phyloP scores from a whole-genome alignment of 2,888 invertebrate genomes.

The Nemurella pictetii region DNA sequence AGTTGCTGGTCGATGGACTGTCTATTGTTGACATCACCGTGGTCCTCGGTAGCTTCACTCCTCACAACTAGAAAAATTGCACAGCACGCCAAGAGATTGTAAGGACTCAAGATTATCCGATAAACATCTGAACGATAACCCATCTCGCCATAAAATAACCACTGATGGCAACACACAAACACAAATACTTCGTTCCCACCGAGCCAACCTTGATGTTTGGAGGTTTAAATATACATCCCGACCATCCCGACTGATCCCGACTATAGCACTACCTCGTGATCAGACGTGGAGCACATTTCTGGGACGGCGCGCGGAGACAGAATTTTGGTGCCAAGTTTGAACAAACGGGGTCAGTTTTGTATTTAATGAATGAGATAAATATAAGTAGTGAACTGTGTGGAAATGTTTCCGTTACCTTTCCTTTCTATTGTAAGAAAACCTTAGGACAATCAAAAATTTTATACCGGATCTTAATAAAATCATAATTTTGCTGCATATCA shows the following conservation, averaged over 20 bases:
- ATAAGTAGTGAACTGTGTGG: no score
- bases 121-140: not conserved
- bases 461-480: no score
- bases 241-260: not conserved
- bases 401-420: no score
- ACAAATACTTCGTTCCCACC: no score
- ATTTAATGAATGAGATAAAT: not conserved
- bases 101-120: constrained; percentile 17
- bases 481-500: no score
- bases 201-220: not conserved
- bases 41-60: constrained; percentile 19
- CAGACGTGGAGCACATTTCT: not conserved
- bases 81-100: constrained; percentile 34
- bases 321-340: not conserved
- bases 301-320: not conserved
- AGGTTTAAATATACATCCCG: constrained; percentile 8
- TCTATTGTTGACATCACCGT: not conserved
- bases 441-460: no score
- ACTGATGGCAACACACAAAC: no score
- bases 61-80: constrained; percentile 36
- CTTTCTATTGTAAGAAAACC: no score
- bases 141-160: not conserved
- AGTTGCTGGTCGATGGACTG: constrained; percentile 1
- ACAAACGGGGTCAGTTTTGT: not conserved
- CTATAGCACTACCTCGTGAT: not conserved